Base-by-base conservation (phyloP, 2,113 vertebrate species). In the Xenotilapia longispinis region DNA sequence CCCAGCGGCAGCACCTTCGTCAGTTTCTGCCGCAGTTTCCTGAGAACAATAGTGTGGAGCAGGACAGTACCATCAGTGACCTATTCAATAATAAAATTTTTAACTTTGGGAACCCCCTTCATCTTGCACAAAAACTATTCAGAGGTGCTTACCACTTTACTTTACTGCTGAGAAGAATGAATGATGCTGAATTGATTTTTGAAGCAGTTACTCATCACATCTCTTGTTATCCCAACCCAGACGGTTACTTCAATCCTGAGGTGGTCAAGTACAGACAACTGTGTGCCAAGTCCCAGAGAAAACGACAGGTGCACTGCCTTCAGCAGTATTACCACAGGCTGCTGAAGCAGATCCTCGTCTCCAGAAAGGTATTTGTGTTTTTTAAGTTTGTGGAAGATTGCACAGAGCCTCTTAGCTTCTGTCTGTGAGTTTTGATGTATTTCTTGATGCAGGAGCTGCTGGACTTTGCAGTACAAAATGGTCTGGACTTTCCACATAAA, bases 261-360 rank as follows among this genome's bases (percentile, higher is more conserved):
- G 98, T 99, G 82, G 98, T 99, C 84, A 99, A 98, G 54, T 99
- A 99, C 90, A 96, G 99, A 73, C 97, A 98, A 82, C 93, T 99
- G 9, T 99, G 98, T 94, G 96, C 97, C 33, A 99, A 97, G 93
- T 99, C 98, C 0, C 99, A 99, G 94, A 97, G 96, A 89, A 99
- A 98, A 78, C 97, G 97, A 7, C 98, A 98, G 84, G 87, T 99
- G 88, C 96, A 94, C 88, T 97, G 97, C 1, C 97, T 98, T 91
- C 99, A 99, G 96, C 98, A 99, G 89, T 99, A 99, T 90, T 99
- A 98, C 94, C 98, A 99, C 94, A 96, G 95, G 14, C 94, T 99
- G 38, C 92, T 99, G 47, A 99, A 98, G 93, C 98, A 99, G 92
- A 97, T 99, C 81, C 97, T 99, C 0, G 95, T 99, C 26, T 99